phyloP scores from a whole-genome alignment of 1,140 invertebrate genomes.

The Philopotamus ludificatus region DNA sequence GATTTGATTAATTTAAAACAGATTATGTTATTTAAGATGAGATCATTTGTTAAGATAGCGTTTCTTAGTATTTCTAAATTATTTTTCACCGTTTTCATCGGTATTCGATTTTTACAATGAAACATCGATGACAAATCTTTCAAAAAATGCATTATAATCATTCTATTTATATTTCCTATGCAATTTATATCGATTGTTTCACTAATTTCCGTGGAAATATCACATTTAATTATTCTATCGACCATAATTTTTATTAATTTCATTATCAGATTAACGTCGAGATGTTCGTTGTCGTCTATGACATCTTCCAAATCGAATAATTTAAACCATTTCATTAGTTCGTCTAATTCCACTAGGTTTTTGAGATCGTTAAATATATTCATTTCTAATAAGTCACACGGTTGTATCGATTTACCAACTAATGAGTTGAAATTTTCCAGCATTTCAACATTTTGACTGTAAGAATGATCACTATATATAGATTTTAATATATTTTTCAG shows the following conservation, averaged over 20 bases:
- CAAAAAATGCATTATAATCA: not conserved
- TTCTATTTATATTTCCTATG: not conserved
- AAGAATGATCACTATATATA: too few relatives aligned
- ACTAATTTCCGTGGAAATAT: too few relatives aligned
- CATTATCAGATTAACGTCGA: constrained; percentile 1
- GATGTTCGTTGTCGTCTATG: not conserved
- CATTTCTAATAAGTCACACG: too few relatives aligned
- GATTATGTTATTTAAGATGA: not conserved
- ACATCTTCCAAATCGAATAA: not conserved
- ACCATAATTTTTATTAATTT: constrained; percentile 13
- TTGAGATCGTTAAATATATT: not conserved
- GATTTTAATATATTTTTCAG: too few relatives aligned
- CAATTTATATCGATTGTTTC: too few relatives aligned
- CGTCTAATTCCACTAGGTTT: not conserved
- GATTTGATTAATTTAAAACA: too few relatives aligned
- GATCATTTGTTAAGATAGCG: not conserved
- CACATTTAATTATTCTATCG: not conserved
- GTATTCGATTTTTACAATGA: not conserved
- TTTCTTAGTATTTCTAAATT: not conserved
- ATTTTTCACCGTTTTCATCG: not conserved
- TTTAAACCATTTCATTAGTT: constrained; percentile 11
- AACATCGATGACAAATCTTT: not conserved
- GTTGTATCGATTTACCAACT: too few relatives aligned
- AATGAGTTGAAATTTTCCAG: too few relatives aligned
- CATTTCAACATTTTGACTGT: too few relatives aligned